These are phyloP conservation scores for Leptopterna dolabrata DNA, from an alignment of 2,888 invertebrate species.

Conservation along the genomic window DNA sequence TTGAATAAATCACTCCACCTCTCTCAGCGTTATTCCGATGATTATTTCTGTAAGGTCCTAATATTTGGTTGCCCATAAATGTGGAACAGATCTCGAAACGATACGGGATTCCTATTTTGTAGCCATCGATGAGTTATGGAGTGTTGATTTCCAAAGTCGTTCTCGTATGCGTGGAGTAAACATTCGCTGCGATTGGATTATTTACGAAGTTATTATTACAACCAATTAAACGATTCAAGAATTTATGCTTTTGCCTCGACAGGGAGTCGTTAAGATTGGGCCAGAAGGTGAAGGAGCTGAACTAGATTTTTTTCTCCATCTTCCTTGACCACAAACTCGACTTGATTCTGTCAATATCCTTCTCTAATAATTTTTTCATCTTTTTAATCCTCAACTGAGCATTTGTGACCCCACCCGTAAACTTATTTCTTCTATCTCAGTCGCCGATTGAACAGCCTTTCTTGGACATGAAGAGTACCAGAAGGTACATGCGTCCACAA, in stretches of 20 bases:
- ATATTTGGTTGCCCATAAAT: not conserved
- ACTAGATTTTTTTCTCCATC: conserved; percentile 34
- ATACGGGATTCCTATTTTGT: not conserved
- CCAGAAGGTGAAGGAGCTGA: not conserved
- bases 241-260: conserved; percentile 22
- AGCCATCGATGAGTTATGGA: not conserved
- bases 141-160: conserved; percentile 24
- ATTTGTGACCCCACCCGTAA: not conserved
- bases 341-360: not conserved
- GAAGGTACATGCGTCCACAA: not conserved
- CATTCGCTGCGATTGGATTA: not conserved
- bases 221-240: conserved; percentile 37
- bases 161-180: not conserved
- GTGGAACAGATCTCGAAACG: not conserved
- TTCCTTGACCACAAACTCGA: not conserved
- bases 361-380: not conserved
- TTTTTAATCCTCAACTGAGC: not conserved
- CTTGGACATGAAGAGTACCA: not conserved
- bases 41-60: not conserved
- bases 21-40: not conserved
- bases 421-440: not conserved
- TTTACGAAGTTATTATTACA: conserved; percentile 36
- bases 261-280: conserved; percentile 13
- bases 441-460: not conserved
- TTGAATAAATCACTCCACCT: too few relatives aligned